Base-by-base conservation (phyloP, 2,888 invertebrate species). In the Mamestra brassicae region DNA sequence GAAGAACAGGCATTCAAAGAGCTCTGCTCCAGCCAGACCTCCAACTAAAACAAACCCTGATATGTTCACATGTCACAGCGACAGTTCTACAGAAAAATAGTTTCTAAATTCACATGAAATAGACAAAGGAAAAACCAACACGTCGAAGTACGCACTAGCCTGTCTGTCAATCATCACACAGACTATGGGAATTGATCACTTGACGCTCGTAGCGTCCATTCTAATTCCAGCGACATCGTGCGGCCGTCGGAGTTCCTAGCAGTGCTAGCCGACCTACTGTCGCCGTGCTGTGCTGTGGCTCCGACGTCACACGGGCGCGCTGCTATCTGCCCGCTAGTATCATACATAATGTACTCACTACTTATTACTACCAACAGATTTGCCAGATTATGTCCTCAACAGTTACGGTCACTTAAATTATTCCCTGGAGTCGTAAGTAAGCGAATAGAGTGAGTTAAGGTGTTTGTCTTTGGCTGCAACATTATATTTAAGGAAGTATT, bases 111-210 rank as follows among this genome's bases (percentile, higher is more conserved):
- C 63, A 60, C 38, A 57, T 58, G 68, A 71, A 52, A 42, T 54
- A 65, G 42, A 81, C 75, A 80, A 71, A 65, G 68, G 55, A 79
- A 71, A 70, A 68, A 36, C 70, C 62, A 72, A n/a, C 17, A 34
- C 50, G 34, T 13, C 13, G 11, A 13, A 63, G 81, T 80, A 81
- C 72, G 84, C 72, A 83, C 84, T 17, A 50, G 74, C 65, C 80
- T 72, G 84, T 68, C 84, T 61, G 71, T 84, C 82, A 84, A 70
- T 84, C 84, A 84, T 76, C 71, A 57, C 71, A 57, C 65, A 55
- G 62, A 47, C 72, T 80, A 76, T 76, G 71, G 76, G 82, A 84
- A 82, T 64, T 70, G 47, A 80, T 68, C 81, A 63, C 66, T 69
- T 64, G 76, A 61, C 52, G 34, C 67, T 61, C 72, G 42, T 36